Percentiles rank a stretch among this genome's conserved stretches.
These are phyloP conservation scores for Novumbra hubbsi DNA, from an alignment of 2,797 vertebrate species.

Conservation along the genomic window DNA sequence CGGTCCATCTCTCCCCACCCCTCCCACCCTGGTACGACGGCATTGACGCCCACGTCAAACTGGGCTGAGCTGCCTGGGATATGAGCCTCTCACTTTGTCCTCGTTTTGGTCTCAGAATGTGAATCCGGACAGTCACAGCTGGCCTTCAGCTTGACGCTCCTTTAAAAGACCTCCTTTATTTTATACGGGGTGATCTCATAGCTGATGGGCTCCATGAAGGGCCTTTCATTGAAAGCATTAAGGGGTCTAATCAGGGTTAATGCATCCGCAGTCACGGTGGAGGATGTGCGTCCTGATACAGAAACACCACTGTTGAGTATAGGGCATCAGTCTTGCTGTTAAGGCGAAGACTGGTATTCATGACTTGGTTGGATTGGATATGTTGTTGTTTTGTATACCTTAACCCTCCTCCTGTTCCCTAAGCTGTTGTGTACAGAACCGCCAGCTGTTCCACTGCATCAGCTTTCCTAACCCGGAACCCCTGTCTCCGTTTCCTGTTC, in stretches of 20 bases:
- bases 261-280: not conserved
- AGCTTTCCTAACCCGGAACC: slow-evolving; percentile 2
- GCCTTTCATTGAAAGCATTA: not conserved
- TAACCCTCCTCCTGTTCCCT: not conserved
- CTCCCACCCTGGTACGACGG: not conserved
- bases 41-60: not conserved
- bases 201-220: not conserved
- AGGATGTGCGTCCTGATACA: not conserved
- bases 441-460: not conserved
- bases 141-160: not conserved
- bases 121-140: not conserved
- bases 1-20: not conserved
- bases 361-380: not conserved
- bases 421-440: not conserved
- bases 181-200: not conserved
- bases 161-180: slow-evolving; percentile 1
- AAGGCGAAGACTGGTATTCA: not conserved
- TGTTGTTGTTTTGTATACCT: too few relatives aligned
- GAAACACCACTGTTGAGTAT: slow-evolving; percentile 1
- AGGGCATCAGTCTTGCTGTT: not conserved
- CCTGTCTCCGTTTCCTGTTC: slow-evolving; percentile 13
- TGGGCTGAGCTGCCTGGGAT: not conserved
- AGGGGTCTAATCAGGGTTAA: slow-evolving; percentile 2
- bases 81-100: not conserved
- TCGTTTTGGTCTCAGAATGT: not conserved